phyloP scores from a whole-genome alignment of 2,113 vertebrate species.

The Calidris pugnax region DNA sequence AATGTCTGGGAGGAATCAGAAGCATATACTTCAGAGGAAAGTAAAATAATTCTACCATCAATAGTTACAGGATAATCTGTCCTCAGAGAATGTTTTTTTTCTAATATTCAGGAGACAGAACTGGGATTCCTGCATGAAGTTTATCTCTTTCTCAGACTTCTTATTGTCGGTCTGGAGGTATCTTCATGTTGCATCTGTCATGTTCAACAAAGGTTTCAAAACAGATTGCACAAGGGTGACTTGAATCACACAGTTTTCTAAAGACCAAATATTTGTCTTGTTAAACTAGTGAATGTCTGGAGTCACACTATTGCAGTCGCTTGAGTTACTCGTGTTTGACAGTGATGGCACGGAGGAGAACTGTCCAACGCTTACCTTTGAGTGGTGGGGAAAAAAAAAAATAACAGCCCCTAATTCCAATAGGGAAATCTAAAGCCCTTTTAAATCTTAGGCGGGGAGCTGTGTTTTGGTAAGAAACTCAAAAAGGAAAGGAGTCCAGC shows the following conservation, averaged over 20 bases:
- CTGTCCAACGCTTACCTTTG: background rate
- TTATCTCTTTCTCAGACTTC: background rate
- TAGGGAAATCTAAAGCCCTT: background rate
- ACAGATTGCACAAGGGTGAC: background rate
- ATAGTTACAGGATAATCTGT: background rate
- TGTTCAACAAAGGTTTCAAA: background rate
- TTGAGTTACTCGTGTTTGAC: background rate
- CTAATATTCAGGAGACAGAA: background rate
- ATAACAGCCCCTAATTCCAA: background rate
- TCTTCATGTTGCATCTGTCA: background rate
- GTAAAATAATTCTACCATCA: background rate
- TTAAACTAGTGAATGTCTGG: background rate
- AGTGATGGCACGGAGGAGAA: background rate
- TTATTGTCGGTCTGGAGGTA: background rate
- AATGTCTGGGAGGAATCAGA: background rate
- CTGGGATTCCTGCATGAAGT: background rate
- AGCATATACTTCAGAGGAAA: background rate
- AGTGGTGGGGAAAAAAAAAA: background rate
- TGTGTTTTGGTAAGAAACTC: background rate
- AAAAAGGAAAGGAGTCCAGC: background rate
- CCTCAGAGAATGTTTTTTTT: background rate
- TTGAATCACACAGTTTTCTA: background rate
- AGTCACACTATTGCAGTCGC: background rate
- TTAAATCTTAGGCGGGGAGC: background rate
- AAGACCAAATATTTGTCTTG: background rate